These are phyloP conservation scores for Carduelis carduelis DNA, from an alignment of 2,797 vertebrate genomes.

Conservation along the genomic window DNA sequence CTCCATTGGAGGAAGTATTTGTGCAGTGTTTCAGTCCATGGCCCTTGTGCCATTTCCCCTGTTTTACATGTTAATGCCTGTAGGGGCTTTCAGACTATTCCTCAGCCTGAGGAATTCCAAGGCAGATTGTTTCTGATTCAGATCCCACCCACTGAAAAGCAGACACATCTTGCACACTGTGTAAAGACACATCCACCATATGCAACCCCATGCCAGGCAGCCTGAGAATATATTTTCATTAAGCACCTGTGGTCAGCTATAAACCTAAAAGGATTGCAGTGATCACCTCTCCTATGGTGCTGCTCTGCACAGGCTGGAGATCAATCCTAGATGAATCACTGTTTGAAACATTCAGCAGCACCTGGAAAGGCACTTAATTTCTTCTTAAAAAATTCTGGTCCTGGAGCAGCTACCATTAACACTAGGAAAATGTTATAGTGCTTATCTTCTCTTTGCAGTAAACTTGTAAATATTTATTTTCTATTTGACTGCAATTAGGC, in stretches of 20 bases:
- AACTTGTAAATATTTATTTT: background rate
- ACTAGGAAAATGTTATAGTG: background rate
- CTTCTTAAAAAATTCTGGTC: background rate
- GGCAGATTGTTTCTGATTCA: background rate
- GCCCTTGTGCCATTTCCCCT: background rate
- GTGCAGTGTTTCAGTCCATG: rapidly evolving
- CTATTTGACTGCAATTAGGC: background rate
- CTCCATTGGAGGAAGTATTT: background rate
- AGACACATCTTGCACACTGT: rapidly evolving
- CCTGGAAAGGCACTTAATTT: background rate
- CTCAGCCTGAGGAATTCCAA: background rate
- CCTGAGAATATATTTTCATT: background rate
- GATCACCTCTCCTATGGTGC: background rate
- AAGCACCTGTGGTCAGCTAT: rapidly evolving
- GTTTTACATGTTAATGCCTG: background rate
- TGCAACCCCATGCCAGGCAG: background rate
- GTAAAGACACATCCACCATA: background rate
- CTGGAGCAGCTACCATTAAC: background rate
- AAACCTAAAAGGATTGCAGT: background rate
- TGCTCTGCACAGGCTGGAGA: background rate
- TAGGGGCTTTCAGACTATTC: background rate
- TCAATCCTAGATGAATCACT: background rate
- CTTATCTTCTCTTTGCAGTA: background rate
- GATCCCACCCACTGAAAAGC: background rate
- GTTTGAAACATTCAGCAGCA: background rate